Base-by-base conservation (phyloP, 2,888 invertebrate genomes). In the Ormyrus rosae region DNA sequence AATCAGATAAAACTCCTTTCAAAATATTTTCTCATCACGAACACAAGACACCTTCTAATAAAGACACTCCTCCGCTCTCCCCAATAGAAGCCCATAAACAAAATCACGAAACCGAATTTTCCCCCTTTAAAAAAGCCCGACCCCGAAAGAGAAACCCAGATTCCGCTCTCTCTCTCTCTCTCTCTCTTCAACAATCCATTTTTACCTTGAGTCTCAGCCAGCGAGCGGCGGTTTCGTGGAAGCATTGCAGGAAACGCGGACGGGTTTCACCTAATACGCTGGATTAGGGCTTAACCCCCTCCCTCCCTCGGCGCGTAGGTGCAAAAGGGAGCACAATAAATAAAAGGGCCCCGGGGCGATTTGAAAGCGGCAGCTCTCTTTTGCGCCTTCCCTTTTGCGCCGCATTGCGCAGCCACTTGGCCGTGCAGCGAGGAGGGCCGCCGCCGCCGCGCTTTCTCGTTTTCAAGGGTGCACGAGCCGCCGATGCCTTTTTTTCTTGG, bases 261-360 rank as follows among this genome's bases (percentile, higher is more conserved):
- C 87, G 86, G 87, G 85, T 89, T 90, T 89, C 86, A 87, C 86
- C 87, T 86, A 88, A 89, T 87, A 83, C 86, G 74, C 74, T 74
- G 87, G 88, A 89, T 90, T 88, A 89, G 85, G 85, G 86, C 86
- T 87, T 85, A 88, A 84, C 85, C 84, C 84, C 84, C 84, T 84
- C 34, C 34, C 84, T 84, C 79, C 74, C 82, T 80, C 63, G 70
- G 60, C 48, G 50, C 13, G 73, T 0, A 56, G 56, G 69, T 53
- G 70, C 55, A 64, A 72, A n/a, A 34, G 60, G 19, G 53, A 63
- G 58, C 34, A 34, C 34, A 34, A 34, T 34, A 34, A 34, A 34
- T 34, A 76, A 61, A 61, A 55, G 10, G 75, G 13, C 6, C 11
- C 6, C n/a, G 0, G 34, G 34, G 48, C 50, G 7, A 8, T 11